These are phyloP conservation scores for Manis javanica DNA, from an alignment of 2,797 vertebrate species.

Conservation along the genomic window DNA sequence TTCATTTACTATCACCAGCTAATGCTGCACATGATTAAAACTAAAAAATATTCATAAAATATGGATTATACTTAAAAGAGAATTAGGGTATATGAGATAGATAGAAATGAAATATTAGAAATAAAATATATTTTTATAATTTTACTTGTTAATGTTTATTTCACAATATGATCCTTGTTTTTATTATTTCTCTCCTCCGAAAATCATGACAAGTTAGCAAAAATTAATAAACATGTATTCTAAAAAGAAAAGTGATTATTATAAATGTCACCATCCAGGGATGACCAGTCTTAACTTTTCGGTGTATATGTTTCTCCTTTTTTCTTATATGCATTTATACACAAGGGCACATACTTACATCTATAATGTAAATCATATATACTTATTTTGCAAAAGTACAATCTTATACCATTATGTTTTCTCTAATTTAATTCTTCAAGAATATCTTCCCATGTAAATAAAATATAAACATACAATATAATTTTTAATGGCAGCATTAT, in stretches of 20 bases:
- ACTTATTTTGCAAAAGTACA: background rate
- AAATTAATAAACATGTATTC: background rate
- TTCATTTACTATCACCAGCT: background rate
- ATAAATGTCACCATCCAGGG: background rate
- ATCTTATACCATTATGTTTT: background rate
- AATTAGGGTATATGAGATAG: background rate
- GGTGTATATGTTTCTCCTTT: background rate
- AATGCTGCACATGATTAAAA: background rate
- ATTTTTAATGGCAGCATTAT: background rate
- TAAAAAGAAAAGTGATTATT: background rate
- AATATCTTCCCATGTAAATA: background rate
- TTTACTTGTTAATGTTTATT: background rate
- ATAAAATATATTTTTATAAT: background rate
- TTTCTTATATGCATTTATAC: background rate
- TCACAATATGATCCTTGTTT: background rate
- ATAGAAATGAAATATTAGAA: no score
- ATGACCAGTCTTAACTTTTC: background rate
- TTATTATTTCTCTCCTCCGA: background rate
- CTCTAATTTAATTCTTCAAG: background rate
- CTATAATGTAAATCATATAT: background rate
- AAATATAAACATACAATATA: background rate
- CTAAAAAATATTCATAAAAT: background rate
- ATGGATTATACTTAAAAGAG: background rate
- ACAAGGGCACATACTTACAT: background rate
- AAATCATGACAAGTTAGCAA: background rate